Base-by-base conservation (phyloP, 2,888 invertebrate genomes). In the Trissoscelio sp. region DNA sequence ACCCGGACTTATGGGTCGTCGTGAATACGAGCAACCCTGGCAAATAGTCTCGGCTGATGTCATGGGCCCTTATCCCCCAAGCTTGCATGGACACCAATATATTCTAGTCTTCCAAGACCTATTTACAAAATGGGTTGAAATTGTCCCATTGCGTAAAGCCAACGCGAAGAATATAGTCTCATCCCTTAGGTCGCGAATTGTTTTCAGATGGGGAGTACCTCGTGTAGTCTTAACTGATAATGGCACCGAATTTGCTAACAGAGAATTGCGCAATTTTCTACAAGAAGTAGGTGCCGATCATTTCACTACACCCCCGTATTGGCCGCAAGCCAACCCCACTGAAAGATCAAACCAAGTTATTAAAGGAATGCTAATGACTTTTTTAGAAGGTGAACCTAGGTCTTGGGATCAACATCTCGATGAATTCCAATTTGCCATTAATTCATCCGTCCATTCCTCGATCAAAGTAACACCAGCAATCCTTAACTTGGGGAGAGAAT, bases 221-320 rank as follows among this genome's bases (percentile, higher is more conserved):
- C 22, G 44, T 12, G 67, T 69, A 2, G 7, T 69, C 3, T 6
- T 69, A 14, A 57, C 46, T 2, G 57, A 69, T 14, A 60, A 48
- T 31, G 58, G 70, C 16, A 70, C 48, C n/a, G 70, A 70, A 37
- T 28, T 73, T 31, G 73, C 16, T 3, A 73, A 64, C 20, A 60
- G 11, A 24, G 60, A 28, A 4, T 51, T 72, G 60, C 20, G 18
- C 0, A 2, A 31, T 1, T 72, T 72, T n/a, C 46, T 72, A 0
- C n/a, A n/a, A 1, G 60, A 62, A 28, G 11, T 53, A 9, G 72
- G 70, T n/a, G 5, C 70, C 1, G 20, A 24, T 0, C 72, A 72
- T 7, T 60, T 51, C 37, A 57, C 46, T 2, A 70, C 57, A 4
- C 34, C 57, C 2, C 14, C 70, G 0, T 70, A 70, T n/a, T 62